Percentiles rank a stretch among this genome's conserved stretches.
Evolutionary conservation across 2,888 invertebrate genomes (phyloP).

Genomic region (Ellobium chinense): DNA sequence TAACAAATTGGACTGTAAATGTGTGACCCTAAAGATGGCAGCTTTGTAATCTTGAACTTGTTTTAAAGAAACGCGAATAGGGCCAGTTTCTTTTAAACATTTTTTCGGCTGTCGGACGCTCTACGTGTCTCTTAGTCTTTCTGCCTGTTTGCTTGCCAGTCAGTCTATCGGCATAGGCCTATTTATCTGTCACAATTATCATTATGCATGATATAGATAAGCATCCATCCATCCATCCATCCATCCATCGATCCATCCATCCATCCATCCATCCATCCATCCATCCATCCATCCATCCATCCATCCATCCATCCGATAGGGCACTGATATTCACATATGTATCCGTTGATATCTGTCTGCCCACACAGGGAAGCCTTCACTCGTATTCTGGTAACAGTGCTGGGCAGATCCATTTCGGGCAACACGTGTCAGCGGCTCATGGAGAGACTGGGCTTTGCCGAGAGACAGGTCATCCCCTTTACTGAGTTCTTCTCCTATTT

Average conservation of each 20-base stretch:
- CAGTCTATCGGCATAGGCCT: too few relatives aligned
- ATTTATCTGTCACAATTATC: too few relatives aligned
- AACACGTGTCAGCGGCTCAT: conserved; percentile 66
- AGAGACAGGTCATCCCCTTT: conserved; percentile 70
- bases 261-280: background rate
- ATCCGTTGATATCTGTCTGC: conserved; percentile 4
- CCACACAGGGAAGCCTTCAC: conserved; percentile 73
- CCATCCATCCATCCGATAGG: background rate
- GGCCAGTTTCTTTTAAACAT: too few relatives aligned
- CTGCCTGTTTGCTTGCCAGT: background rate
- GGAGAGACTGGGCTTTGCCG: conserved; percentile 70
- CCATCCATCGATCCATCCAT: background rate
- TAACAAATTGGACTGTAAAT: too few relatives aligned
- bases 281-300: background rate
- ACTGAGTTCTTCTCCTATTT: conserved; percentile 75
- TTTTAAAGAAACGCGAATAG: too few relatives aligned
- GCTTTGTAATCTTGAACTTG: too few relatives aligned
- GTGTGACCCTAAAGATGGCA: too few relatives aligned
- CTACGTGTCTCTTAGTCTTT: background rate
- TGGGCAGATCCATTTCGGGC: conserved; percentile 66
- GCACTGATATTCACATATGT: background rate
- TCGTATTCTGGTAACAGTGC: conserved; percentile 71
- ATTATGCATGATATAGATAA: too few relatives aligned
- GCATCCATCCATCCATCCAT: background rate
- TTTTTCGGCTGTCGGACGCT: too few relatives aligned